Evolutionary conservation across 2,888 invertebrate species (phyloP), one percentile per base, ranked within the genome.

Genomic region (Zele albiditarsus): DNA sequence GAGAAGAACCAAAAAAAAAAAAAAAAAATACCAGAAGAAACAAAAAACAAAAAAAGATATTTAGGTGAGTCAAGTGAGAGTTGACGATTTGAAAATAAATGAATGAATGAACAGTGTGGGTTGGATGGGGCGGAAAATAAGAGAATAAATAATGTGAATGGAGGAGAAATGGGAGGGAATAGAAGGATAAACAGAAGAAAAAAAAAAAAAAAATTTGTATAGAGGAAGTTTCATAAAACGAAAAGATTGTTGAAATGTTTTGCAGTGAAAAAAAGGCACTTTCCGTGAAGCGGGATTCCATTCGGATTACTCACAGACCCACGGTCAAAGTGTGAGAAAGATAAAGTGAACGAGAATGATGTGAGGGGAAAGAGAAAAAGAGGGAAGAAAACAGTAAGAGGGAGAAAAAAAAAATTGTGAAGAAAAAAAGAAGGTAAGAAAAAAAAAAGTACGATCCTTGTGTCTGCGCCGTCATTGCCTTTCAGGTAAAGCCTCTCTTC

Each of bases 241-340:
- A 68, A 67, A 73, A 31, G 27, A 66, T 33, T 12, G 77, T 70
- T 75, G 78, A 74, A 76, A 75, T 77, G 71, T 74, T 80, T 77
- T 73, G 75, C 79, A 74, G 79, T 77, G 79, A 79, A 38, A 38
- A 80, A 38, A 38, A 80, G 81, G 75, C 78, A 78, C 79, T 83
- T 82, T 84, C 81, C 81, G 81, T 31, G 82, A 82, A 53, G 53
- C 83, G 79, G 86, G 85, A 86, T 86, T 85, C 85, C 83, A 77
- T 60, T 78, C 75, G 80, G 81, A 85, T 84, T 84, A 83, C 80
- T 84, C 83, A 79, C 74, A 46, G 62, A 75, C 75, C 46, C 75
- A 70, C 74, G 69, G 72, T 70, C 70, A 71, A 67, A 75, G 77
- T n/a, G 70, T 49, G 71, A 72, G 73, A 42, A 63, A 66, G 42